These are phyloP conservation scores for Penaeus monodon DNA, from an alignment of 2,888 invertebrate species.

Conservation along the genomic window DNA sequence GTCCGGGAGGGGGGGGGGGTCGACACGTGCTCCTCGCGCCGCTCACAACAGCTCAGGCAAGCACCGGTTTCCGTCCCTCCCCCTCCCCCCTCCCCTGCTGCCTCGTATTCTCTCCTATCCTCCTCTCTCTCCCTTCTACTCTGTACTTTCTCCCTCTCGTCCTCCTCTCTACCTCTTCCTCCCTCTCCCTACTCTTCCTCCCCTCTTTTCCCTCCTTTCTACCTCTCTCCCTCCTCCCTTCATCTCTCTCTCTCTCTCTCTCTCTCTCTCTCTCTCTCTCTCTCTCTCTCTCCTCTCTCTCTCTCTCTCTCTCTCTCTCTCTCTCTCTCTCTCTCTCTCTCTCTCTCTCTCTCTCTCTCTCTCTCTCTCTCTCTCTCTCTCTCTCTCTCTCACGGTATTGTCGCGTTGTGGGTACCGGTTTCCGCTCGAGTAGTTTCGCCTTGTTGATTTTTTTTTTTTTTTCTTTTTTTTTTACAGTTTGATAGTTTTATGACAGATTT, in stretches of 20 bases:
- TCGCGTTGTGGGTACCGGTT: neutral
- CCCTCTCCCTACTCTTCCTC: neutral
- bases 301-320: neutral
- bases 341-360: neutral
- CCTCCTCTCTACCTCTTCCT: neutral
- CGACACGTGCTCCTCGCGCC: too few relatives aligned
- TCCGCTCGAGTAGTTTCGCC: too few relatives aligned
- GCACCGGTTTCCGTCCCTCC: neutral
- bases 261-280: neutral
- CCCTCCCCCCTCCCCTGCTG: neutral
- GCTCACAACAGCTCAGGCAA: too few relatives aligned
- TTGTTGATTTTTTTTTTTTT: too few relatives aligned
- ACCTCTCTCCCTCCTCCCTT: neutral
- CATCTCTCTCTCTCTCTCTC: neutral
- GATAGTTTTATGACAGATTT: neutral
- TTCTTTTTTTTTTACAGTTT: too few relatives aligned
- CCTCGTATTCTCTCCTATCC: neutral
- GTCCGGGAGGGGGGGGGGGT: too few relatives aligned
- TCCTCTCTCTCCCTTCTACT: neutral
- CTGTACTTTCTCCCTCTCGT: too few relatives aligned
- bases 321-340: neutral
- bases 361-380: neutral
- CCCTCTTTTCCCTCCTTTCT: neutral
- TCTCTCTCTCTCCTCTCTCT: neutral
- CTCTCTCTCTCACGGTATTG: neutral